Conservation (phyloP, 2,113 vertebrate genomes). For the Epinephelus fuscoguttatus region DNA sequence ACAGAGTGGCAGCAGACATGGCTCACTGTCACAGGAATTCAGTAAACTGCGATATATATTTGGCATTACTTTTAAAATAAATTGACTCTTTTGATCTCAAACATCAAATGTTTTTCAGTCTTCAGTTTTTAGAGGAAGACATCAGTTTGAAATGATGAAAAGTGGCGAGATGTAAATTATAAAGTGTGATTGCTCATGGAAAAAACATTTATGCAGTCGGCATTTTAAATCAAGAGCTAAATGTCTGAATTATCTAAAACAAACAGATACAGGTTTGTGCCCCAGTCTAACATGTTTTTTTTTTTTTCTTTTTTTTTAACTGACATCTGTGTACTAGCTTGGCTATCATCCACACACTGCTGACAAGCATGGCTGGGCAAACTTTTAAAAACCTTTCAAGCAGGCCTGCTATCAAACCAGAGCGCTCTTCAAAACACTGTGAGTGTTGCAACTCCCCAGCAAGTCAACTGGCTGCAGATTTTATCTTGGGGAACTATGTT, state of each 20-base stretch:
- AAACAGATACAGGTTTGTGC: constrained; percentile 9
- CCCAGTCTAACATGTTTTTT: constrained; percentile 1
- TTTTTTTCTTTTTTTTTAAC: constrained; percentile 18
- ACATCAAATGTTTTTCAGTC: background rate
- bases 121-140: background rate
- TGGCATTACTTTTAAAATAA: constrained; percentile 12
- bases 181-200: constrained; percentile 27
- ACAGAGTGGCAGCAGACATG: constrained; percentile 34
- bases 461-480: constrained; percentile 64
- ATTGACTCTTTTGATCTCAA: constrained; percentile 22
- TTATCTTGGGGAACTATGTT: constrained; percentile 59
- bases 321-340: constrained; percentile 38
- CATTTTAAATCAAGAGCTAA: background rate
- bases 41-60: constrained; percentile 16
- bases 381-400: constrained; percentile 63
- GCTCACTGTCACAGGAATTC: constrained; percentile 46
- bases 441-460: constrained; percentile 28
- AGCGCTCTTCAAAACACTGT: constrained; percentile 52
- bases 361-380: constrained; percentile 50
- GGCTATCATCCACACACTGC: constrained; percentile 22
- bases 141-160: constrained; percentile 17
- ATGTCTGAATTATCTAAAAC: constrained; percentile 27
- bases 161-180: constrained; percentile 24
- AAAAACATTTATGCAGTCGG: constrained; percentile 11
- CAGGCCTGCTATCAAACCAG: constrained; percentile 39